Evolutionary conservation across 2,113 vertebrate genomes (phyloP), one percentile per base, ranked within the genome.

Genomic region (Syngnathus typhle): DNA sequence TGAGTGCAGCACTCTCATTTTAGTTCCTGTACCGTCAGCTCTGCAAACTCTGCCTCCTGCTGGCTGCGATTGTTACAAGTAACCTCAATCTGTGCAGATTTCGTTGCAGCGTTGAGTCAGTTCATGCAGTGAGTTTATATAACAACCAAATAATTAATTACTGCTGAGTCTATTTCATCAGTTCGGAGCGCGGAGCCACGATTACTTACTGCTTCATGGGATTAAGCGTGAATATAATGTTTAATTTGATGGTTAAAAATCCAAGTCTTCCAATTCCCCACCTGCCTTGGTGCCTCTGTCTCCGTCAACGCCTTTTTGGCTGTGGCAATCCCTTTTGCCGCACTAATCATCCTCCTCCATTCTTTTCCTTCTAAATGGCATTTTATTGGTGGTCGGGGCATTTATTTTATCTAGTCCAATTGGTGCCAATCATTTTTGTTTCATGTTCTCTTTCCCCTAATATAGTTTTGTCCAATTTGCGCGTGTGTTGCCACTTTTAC

Each of bases 31-130:
- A 38, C 44, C 62, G 36, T 72, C 27, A 68, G 58, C 19, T 68
- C 36, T 74, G 68, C 46, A 69, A 36, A 36, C 36, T 65, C 47
- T n/a, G 74, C 85, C 85, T 78, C 71, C 84, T 87, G 77, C 81
- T 86, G 88, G 86, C 54, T 11, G 32, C 8, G 68, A 10, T 0
- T 4, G 27, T 39, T 73, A 52, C 13, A 47, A 64, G 0, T 21
- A 18, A 16, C 32, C 58, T 68, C 41, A 56, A 36, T 75, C 39
- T 23, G 7, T 60, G 69, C 68, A 32, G 76, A 85, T 78, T 63
- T 65, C 43, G 32, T 64, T 55, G 43, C 74, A 73, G 49, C 64
- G 47, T 11, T 36, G 13, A 71, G 44, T 76, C 58, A 65, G 82
- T 77, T 37, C 51, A 74, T 51, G 64, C 70, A 70, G 69, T 82